phyloP scores from a whole-genome alignment of 2,797 vertebrate genomes.

The Hypotaenidia okinawae region DNA sequence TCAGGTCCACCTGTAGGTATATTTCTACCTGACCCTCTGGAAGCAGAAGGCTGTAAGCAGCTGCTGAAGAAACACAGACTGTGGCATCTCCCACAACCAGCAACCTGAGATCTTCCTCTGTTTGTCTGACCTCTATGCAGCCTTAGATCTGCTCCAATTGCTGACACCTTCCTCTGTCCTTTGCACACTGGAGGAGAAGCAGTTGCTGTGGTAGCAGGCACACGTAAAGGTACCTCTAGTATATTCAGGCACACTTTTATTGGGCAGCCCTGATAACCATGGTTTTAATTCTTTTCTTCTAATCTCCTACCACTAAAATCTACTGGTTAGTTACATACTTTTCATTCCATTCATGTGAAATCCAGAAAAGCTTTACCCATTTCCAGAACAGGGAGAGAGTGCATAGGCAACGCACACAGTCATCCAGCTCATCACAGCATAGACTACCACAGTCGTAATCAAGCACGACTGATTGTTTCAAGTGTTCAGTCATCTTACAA shows the following conservation, averaged over 20 bases:
- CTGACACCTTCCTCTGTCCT: neutral
- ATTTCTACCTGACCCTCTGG: neutral
- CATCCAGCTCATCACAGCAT: neutral
- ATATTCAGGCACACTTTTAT: accelerated
- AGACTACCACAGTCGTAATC: neutral
- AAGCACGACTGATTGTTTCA: neutral
- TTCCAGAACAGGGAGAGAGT: neutral
- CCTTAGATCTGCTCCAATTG: accelerated
- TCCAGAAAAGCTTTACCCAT: neutral
- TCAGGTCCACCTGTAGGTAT: neutral
- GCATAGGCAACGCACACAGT: accelerated
- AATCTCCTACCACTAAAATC: neutral
- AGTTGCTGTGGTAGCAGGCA: neutral
- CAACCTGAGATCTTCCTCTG: neutral
- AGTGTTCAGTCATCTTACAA: neutral
- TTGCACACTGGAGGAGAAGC: accelerated
- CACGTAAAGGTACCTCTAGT: neutral
- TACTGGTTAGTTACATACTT: neutral
- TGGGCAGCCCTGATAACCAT: neutral
- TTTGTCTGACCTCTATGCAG: accelerated
- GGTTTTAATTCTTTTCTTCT: neutral
- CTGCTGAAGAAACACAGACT: neutral
- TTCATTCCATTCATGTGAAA: neutral
- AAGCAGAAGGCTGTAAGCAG: neutral
- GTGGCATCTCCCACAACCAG: neutral